Evolutionary conservation across 2,888 invertebrate species (phyloP), one percentile per base, ranked within the genome.

Genomic region (Seladonia tumulorum): DNA sequence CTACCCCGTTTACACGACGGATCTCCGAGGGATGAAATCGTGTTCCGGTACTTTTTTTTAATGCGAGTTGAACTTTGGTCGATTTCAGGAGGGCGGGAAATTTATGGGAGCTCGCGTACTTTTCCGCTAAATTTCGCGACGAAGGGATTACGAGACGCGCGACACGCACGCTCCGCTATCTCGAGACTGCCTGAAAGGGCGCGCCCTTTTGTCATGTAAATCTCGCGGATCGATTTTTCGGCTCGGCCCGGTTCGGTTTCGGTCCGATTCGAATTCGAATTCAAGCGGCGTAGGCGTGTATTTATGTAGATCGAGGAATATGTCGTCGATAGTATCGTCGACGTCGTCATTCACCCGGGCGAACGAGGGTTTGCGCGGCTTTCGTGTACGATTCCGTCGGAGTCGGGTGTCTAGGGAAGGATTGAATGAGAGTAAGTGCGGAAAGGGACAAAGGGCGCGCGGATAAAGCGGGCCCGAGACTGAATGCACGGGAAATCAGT

Each of bases 171-270:
- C 47, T 83, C 47, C 63, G 57, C 47, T 70, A 75, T 60, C 35
- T 53, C 60, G 47, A 60, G 74, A n/a, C 25, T 18, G 7, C 22
- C 47, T n/a, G n/a, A 70, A 63, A 39, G 71, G 75, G 74, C 72
- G 49, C 84, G 71, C 71, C 75, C 83, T 83, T 85, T 79, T 72
- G 53, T 42, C 5, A 76, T 76, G 79, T 57, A 85, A 85, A 85
- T 85, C 79, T 79, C 29, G 45, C 16, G n/a, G 53, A 83, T 83
- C 85, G 84, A 85, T 85, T 79, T 85, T 85, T 83, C 71, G 35
- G 18, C 42, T 25, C 47, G 14, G 14, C 14, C 25, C 70, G 39
- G n/a, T 22, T 70, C 12, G n/a, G 39, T 70, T 68, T n/a, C 39
- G 35, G 18, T 22, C 7, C 16, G 60, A 18, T 53, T 53, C 53